Evolutionary conservation across 2,888 invertebrate genomes (phyloP), one percentile per base, ranked within the genome.

Genomic region (Lithophane socia): DNA sequence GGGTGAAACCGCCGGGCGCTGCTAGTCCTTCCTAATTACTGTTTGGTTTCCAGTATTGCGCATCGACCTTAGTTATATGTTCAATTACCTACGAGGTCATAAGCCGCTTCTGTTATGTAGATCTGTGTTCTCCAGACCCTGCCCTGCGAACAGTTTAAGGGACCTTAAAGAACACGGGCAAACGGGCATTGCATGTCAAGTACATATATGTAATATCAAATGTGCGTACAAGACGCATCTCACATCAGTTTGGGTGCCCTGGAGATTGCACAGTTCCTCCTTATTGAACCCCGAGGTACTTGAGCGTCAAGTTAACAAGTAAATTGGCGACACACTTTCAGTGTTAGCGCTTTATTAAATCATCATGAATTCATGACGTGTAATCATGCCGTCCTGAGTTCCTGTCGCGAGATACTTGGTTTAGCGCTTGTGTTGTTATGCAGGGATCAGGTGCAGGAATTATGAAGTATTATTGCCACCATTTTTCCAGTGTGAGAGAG

Each of bases 281-380:
- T 72, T 56, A 73, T 86, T 86, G 68, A 78, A 75, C 54, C 13
- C 52, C 56, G 60, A n/a, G 58, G 76, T 73, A 67, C 66, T 64
- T 67, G 66, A 77, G 54, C n/a, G 70, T 42, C 61, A 82, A 82
- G 68, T 78, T 85, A 85, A 85, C 37, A 58, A 85, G 86, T 72
- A 74, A 68, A 83, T 86, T 82, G 85, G 73, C 73, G 71, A 69
- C 73, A 71, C 82, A 74, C 73, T 83, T 66, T 29, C 21, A 42
- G 60, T 42, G 56, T 73, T 65, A 52, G 13, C 54, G 54, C 61
- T 83, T 85, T 71, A 71, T 85, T 77, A n/a, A 72, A 76, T 76
- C 9, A 70, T 60, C 44, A 67, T n/a, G n/a, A n/a, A n/a, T n/a
- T n/a, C n/a, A n/a, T 37, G 37, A 37, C 37, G 9, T 71, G 52